Percentiles rank a stretch among this genome's conserved stretches.
Evolutionary conservation across 2,797 vertebrate genomes (phyloP).

Genomic region (Enoplosus armatus): DNA sequence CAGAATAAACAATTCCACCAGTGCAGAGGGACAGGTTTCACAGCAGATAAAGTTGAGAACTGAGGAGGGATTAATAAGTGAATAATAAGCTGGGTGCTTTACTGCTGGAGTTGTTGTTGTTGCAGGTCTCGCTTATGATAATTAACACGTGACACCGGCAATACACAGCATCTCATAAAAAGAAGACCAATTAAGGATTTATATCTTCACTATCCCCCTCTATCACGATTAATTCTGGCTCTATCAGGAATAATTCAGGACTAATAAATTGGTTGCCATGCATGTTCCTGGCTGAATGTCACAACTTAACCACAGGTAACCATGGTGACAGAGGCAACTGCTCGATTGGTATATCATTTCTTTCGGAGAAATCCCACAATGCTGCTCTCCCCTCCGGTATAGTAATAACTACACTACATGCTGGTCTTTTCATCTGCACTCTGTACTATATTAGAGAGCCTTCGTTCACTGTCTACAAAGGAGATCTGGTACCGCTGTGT

Average conservation of each 20-base stretch:
- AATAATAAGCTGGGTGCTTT: slow-evolving; percentile 67
- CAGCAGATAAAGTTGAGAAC: slow-evolving; percentile 57
- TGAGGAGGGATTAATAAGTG: slow-evolving; percentile 57
- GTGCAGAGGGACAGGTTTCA: slow-evolving; percentile 40
- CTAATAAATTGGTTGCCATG: slow-evolving; percentile 63
- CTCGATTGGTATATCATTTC: slow-evolving; percentile 61
- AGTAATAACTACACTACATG: slow-evolving; percentile 48
- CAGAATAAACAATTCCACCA: slow-evolving; percentile 63
- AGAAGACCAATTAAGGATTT: slow-evolving; percentile 66
- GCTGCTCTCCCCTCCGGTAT: slow-evolving; percentile 43
- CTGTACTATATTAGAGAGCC: too few relatives aligned
- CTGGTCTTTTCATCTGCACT: slow-evolving; percentile 57
- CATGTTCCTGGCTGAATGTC: slow-evolving; percentile 53
- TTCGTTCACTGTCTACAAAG: too few relatives aligned
- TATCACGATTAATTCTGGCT: slow-evolving; percentile 44
- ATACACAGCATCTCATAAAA: slow-evolving; percentile 14
- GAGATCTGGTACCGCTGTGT: slow-evolving; percentile 20
- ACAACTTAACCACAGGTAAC: slow-evolving; percentile 63
- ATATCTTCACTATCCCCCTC: slow-evolving; percentile 39
- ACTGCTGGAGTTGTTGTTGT: slow-evolving; percentile 59
- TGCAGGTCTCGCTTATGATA: slow-evolving; percentile 60
- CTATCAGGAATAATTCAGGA: slow-evolving; percentile 48
- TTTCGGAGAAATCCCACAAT: slow-evolving; percentile 58
- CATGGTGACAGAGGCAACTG: slow-evolving; percentile 66
- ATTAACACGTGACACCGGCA: slow-evolving; percentile 67